A percentile compares a stretch with the other conserved stretches of the same genome.
Conservation (phyloP, 1,140 invertebrate species). For the Akabosia matsudoensis region DNA sequence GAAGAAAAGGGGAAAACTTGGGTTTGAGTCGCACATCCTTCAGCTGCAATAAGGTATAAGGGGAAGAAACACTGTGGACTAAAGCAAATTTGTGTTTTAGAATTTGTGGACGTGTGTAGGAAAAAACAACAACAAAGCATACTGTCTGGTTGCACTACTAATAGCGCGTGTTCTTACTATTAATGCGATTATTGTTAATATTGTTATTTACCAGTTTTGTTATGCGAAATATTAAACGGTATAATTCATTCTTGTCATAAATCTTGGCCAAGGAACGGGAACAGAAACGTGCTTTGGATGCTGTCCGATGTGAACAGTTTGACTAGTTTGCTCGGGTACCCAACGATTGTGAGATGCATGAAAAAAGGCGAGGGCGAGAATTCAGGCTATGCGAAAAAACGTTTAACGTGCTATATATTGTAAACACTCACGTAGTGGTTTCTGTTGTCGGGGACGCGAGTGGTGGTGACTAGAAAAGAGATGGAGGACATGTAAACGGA, state of each 20-base stretch:
- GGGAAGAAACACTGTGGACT: constrained; percentile 10
- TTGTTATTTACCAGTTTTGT: too few relatives aligned
- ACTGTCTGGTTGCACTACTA: neutral
- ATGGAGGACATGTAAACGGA: too few relatives aligned
- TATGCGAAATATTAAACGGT: constrained; percentile 44
- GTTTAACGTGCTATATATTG: too few relatives aligned
- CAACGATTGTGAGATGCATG: too few relatives aligned
- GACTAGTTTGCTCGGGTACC: too few relatives aligned
- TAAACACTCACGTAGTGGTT: too few relatives aligned
- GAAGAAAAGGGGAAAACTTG: neutral
- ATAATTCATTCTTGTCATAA: constrained; percentile 45
- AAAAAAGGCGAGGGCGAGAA: too few relatives aligned
- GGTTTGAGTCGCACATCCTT: too few relatives aligned
- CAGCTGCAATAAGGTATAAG: neutral
- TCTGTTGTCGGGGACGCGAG: too few relatives aligned
- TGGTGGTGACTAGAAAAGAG: too few relatives aligned
- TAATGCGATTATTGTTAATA: neutral
- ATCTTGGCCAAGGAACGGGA: constrained; percentile 27
- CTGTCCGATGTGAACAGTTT: neutral
- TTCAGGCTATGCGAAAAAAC: too few relatives aligned
- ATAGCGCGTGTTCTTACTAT: neutral
- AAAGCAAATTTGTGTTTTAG: constrained; percentile 45
- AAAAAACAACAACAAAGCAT: neutral
- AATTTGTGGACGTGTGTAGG: too few relatives aligned
- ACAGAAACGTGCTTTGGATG: constrained; percentile 16